A percentile compares a stretch with the other conserved stretches of the same genome.
Evolutionary conservation across 2,113 vertebrate genomes (phyloP).

Genomic region (Anolis sagrei): DNA sequence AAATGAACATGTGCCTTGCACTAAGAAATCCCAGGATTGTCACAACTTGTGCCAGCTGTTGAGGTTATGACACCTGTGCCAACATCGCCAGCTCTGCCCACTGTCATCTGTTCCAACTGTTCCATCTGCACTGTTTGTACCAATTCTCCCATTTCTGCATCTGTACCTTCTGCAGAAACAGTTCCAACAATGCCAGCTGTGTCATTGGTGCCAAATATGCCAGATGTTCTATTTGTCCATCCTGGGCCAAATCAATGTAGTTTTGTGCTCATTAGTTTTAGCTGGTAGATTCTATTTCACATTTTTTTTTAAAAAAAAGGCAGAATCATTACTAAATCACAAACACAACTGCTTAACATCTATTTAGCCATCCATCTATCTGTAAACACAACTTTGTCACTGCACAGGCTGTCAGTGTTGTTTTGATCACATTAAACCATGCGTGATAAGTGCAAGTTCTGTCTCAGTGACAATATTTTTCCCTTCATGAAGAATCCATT

Average conservation of each 20-base stretch:
- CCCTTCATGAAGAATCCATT: constrained; percentile 53
- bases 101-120: constrained; percentile 96
- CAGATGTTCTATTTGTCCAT: constrained; percentile 99
- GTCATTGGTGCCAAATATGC: constrained; percentile 95
- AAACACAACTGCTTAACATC: constrained; percentile 68
- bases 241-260: constrained; percentile 95
- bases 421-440: constrained; percentile 61
- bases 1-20: constrained; percentile 99
- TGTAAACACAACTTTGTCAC: constrained; percentile 68
- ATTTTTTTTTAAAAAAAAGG: constrained; percentile 76
- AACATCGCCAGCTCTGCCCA: constrained; percentile 94
- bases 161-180: constrained; percentile 95
- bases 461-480: constrained; percentile 41
- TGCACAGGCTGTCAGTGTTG: constrained; percentile 25
- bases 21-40: constrained; percentile 99
- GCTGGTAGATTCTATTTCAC: constrained; percentile 91
- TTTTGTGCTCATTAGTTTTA: constrained; percentile 96
- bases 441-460: neutral
- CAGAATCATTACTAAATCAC: constrained; percentile 77
- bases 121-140: constrained; percentile 97
- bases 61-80: constrained; percentile 99
- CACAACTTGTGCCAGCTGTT: constrained; percentile 99
- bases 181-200: constrained; percentile 94
- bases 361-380: constrained; percentile 51
- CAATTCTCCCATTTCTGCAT: constrained; percentile 96